Percentiles rank a stretch among this genome's conserved stretches.
Conservation (phyloP, 2,113 vertebrate genomes). For the Pseudonaja textilis region DNA sequence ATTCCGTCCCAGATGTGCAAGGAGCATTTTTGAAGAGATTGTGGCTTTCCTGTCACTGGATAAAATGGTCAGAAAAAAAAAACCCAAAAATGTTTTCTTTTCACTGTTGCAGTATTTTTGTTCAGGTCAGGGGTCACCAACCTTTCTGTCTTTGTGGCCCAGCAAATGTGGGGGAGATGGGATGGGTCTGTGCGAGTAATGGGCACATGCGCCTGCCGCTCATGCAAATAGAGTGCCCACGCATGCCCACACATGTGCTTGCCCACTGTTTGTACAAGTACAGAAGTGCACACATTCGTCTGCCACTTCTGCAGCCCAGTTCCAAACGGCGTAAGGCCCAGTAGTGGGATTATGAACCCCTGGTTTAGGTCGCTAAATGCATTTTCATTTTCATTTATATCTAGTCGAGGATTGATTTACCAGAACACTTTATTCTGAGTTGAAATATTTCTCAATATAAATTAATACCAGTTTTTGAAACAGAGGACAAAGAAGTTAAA, state of each 20-base stretch:
- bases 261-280: no score
- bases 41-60: constrained; percentile 67
- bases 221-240: no score
- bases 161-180: no score
- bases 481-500: neutral
- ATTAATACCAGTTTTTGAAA: neutral
- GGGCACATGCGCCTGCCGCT: no score
- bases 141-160: neutral
- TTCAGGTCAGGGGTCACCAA: neutral
- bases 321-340: neutral
- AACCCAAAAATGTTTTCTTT: neutral
- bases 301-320: neutral
- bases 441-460: neutral
- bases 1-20: constrained; percentile 66
- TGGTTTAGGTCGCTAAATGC: neutral
- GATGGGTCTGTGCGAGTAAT: neutral
- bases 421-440: neutral
- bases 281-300: rapidly evolving
- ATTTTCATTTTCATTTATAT: neutral
- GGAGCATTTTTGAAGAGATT: constrained; percentile 59
- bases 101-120: neutral
- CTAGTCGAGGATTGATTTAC: neutral
- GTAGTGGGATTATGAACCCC: neutral
- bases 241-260: no score
- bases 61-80: constrained; percentile 16